phyloP scores from a whole-genome alignment of 2,888 invertebrate species.

The Cheilosia grossa region DNA sequence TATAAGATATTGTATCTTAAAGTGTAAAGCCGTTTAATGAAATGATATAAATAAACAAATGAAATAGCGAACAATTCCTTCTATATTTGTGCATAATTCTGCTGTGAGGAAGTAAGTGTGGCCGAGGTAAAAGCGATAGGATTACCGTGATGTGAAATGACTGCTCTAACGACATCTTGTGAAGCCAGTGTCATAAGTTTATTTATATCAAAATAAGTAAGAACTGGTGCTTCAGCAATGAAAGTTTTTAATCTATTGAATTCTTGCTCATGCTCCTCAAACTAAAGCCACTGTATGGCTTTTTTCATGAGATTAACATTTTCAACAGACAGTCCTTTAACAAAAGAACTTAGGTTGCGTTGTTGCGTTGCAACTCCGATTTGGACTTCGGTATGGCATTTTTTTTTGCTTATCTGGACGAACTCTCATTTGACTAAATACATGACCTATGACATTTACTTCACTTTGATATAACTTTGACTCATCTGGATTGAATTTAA shows the following conservation, averaged over 20 bases:
- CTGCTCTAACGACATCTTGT: constrained; percentile 44
- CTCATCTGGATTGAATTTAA: constrained; percentile 44
- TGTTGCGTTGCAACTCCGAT: constrained; percentile 70
- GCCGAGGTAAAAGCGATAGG: constrained; percentile 50
- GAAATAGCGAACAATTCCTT: background rate
- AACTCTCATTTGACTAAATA: constrained; percentile 59
- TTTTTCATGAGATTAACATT: constrained; percentile 63
- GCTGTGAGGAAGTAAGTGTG: constrained; percentile 43
- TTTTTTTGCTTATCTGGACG: constrained; percentile 57
- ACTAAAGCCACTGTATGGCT: constrained; percentile 56
- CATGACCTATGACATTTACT: constrained; percentile 69
- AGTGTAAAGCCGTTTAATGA: too few relatives aligned
- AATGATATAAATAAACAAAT: too few relatives aligned
- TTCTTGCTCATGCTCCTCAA: constrained; percentile 17
- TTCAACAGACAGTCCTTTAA: constrained; percentile 71
- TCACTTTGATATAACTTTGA: constrained; percentile 40
- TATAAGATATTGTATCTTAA: too few relatives aligned
- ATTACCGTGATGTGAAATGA: constrained; percentile 32
- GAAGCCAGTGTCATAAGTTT: too few relatives aligned
- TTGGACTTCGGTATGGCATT: constrained; percentile 59
- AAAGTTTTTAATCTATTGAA: constrained; percentile 16
- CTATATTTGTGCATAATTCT: too few relatives aligned
- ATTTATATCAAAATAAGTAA: background rate
- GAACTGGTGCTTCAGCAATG: background rate
- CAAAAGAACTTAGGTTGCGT: too few relatives aligned